phyloP scores from a whole-genome alignment of 1,140 invertebrate species.

The Neodiprion pinetum region DNA sequence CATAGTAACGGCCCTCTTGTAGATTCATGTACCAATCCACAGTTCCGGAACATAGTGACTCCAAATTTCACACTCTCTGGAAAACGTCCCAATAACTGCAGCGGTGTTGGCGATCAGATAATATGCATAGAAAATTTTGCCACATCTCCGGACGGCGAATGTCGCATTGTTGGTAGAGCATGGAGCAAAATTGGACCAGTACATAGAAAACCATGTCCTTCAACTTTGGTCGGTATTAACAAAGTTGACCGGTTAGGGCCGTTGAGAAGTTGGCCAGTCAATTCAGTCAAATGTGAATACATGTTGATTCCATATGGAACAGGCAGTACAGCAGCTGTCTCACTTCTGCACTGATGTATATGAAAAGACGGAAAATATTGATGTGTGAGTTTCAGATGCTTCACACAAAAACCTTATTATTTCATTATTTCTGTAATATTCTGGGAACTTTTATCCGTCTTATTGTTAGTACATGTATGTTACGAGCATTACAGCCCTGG shows the following conservation, averaged over 20 bases:
- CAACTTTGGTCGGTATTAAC: not conserved
- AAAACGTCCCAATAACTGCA: not conserved
- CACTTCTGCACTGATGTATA: not conserved
- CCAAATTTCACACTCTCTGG: not conserved
- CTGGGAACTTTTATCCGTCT: not conserved
- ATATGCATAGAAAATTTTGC: not conserved
- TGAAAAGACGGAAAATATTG: not conserved
- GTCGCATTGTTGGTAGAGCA: not conserved
- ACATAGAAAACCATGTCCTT: not conserved
- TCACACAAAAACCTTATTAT: not conserved
- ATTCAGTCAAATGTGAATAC: conserved; percentile 1
- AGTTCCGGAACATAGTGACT: not conserved
- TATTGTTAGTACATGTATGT: no score
- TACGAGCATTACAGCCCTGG: no score
- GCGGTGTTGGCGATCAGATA: not conserved
- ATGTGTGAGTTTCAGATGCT: not conserved
- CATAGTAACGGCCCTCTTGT: not conserved
- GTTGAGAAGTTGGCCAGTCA: not conserved
- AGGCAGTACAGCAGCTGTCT: not conserved
- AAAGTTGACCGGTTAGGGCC: not conserved
- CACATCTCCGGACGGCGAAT: not conserved
- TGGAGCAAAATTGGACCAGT: not conserved
- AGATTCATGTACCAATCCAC: not conserved
- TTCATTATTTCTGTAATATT: not conserved
- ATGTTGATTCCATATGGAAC: not conserved